Base-by-base conservation (phyloP, 1,140 invertebrate genomes). In the Nasonia longicornis region DNA sequence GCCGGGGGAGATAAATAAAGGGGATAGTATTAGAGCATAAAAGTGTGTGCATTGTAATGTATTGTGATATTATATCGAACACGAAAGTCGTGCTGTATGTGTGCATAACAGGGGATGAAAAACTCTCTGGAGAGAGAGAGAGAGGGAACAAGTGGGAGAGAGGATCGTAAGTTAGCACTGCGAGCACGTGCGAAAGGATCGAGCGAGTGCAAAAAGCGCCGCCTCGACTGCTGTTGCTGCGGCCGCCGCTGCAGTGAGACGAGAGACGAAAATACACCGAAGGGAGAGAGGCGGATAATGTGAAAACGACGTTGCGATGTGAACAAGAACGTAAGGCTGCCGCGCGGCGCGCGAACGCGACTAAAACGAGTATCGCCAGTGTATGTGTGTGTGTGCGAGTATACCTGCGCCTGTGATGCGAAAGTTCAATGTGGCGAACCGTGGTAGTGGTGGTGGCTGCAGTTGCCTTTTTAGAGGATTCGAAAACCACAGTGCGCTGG, bases 101-200 rank as follows among this genome's bases (percentile, higher is more conserved):
- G 38, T 35, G 31, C 6, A 35, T 35, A 26, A 35, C 38, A 42
- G 10, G 38, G 38, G 14, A n/a, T 58, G 52, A 58, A 58, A 58
- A 58, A n/a, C 52, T n/a, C 1, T 7, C 1, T 20, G 35, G 7
- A 20, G 3, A 16, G 3, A 58, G 16, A 7, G 20, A 71, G 67
- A 42, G 26, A 22, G 14, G 66, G 26, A 78, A 42, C 58, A 67
- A 71, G 35, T 66, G 52, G 73, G 66, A 64, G 85, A 80, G 84
- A 84, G 35, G 84, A 84, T 90, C 88, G 88, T 90, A 90, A 89
- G 88, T 90, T 90, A 90, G 87, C 89, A 90, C 89, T 85, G 85
- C 85, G 84, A 58, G 52, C 52, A 58, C 52, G 83, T 69, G 66
- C 80, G 79, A 81, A 58, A 85, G 79, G 74, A 83, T 80, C 76